phyloP scores from a whole-genome alignment of 1,140 invertebrate genomes.

The Thaumatotibia leucotreta region DNA sequence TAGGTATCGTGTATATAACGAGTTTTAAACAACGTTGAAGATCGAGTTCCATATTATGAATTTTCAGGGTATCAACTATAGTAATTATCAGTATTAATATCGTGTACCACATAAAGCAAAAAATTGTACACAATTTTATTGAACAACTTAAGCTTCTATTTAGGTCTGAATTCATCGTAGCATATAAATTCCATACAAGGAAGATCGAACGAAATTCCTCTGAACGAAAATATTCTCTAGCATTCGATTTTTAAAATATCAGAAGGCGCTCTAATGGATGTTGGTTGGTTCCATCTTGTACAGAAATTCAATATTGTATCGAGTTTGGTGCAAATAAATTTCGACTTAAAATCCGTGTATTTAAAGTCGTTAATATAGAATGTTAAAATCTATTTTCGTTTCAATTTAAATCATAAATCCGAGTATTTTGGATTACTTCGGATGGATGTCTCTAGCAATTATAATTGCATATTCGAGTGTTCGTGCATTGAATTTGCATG shows the following conservation, averaged over 20 bases:
- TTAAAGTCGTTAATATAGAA: neutral
- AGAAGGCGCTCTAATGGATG: neutral
- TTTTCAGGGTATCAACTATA: too few relatives aligned
- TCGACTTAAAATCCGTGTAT: neutral
- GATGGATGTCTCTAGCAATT: neutral
- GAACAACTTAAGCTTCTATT: too few relatives aligned
- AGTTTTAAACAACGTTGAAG: too few relatives aligned
- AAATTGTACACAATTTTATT: too few relatives aligned
- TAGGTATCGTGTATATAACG: too few relatives aligned
- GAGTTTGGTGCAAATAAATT: neutral
- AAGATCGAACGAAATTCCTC: neutral
- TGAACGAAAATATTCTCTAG: neutral
- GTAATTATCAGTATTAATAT: too few relatives aligned
- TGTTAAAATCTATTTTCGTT: neutral
- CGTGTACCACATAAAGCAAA: too few relatives aligned
- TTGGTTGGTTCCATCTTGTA: neutral
- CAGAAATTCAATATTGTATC: neutral
- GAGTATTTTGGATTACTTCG: neutral
- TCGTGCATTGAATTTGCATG: too few relatives aligned
- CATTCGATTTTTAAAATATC: neutral
- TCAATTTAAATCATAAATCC: neutral
- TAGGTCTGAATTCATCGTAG: neutral
- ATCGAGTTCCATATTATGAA: too few relatives aligned
- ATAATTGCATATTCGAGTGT: too few relatives aligned
- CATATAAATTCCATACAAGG: too few relatives aligned